Evolutionary conservation across 2,113 vertebrate genomes (phyloP), one percentile per base, ranked within the genome.

Genomic region (Carassius auratus): DNA sequence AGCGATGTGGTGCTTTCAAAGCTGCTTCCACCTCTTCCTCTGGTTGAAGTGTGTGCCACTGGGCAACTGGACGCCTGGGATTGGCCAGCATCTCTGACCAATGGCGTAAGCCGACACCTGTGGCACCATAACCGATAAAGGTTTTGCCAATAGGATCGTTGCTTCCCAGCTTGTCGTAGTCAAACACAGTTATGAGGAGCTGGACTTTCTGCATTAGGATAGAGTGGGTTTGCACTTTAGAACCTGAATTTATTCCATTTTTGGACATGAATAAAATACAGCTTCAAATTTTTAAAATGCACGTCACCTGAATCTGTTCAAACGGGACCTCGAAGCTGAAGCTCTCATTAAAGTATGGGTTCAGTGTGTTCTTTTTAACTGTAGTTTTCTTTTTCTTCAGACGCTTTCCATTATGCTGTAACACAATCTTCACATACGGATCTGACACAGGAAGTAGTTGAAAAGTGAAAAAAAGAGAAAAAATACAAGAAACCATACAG

Each of bases 351-450:
- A 97, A 97, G 86, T 97, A 97, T 14, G 97, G 97, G 68, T 97
- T 97, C 61, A 97, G 93, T 0, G 96, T 97, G 89, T 97, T 97
- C 92, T 97, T 97, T 94, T 97, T 97, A 15, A 97, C 96, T 2
- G 96, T 97, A 0, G 97, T 97, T 92, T 97, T 97, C 90, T 97
- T 97, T 90, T 97, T 97, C 84, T 96, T 96, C 52, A 97, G 94
- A 52, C 96, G 93, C 80, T 96, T 97, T 42, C 96, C 96, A 7
- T 97, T 96, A 89, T 97, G 96, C 91, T 97, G 96, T 88, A 97
- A 93, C 50, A 95, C 92, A 68, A 94, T 93, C 90, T 94, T 95
- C 83, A 94, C 93, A 71, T 87, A 95, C 1, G 94, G 94, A 88
- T 94, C 94, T 94, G 81, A 38, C 57, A 86, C 0, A 66, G 1